phyloP scores from a whole-genome alignment of 2,888 invertebrate genomes.

The Synergus japonicus region DNA sequence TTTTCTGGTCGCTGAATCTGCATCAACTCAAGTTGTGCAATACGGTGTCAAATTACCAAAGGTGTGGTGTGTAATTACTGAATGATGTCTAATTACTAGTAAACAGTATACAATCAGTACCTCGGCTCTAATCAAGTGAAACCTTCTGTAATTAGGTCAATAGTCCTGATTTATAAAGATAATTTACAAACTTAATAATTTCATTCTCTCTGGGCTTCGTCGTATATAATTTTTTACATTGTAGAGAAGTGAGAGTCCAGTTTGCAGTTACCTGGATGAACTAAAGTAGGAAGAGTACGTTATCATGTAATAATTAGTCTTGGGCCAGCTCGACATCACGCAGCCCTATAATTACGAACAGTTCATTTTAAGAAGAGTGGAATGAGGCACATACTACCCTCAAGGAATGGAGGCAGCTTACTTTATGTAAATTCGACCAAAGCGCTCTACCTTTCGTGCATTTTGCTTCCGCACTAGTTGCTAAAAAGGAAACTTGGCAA shows the following conservation, averaged over 20 bases:
- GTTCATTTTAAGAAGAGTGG: conserved; percentile 28
- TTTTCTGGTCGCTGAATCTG: no score
- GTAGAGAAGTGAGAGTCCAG: not conserved
- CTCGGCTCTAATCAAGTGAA: no score
- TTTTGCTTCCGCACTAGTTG: not conserved
- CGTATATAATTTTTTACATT: not conserved
- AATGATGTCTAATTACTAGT: no score
- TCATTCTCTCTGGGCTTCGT: no score
- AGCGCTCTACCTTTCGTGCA: conserved; percentile 24
- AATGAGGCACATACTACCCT: conserved; percentile 14
- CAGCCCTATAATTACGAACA: conserved; percentile 50
- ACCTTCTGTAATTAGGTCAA: no score
- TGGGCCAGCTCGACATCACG: conserved; percentile 43
- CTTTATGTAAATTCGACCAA: conserved; percentile 41
- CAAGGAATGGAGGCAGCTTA: conserved; percentile 20
- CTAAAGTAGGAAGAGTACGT: not conserved
- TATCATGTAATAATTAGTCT: conserved; percentile 50
- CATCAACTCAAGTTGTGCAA: no score
- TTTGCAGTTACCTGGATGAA: not conserved
- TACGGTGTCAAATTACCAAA: no score
- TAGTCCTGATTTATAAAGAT: no score
- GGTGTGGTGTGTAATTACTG: no score
- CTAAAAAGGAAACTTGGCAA: not conserved
- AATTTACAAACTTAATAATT: no score
- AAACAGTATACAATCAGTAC: no score